These are phyloP conservation scores for Planiliza haematocheilus DNA, from an alignment of 2,113 vertebrate genomes.

Conservation along the genomic window DNA sequence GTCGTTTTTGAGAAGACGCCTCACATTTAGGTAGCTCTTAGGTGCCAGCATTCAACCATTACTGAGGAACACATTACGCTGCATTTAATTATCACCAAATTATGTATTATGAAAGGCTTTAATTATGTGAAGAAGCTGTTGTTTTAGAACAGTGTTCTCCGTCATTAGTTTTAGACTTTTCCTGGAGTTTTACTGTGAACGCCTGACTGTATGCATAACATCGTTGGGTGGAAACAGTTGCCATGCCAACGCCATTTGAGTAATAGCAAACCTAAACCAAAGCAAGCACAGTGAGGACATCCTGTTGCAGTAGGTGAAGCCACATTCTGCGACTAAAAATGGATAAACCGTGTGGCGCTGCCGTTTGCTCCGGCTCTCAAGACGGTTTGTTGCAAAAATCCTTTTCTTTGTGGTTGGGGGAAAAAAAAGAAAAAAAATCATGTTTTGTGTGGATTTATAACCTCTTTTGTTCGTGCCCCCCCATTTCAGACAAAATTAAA, in stretches of 20 bases:
- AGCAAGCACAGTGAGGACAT: conserved; percentile 15
- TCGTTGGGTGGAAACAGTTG: conserved; percentile 68
- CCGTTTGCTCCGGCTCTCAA: neutral
- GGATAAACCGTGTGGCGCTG: conserved; percentile 5
- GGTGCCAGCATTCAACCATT: neutral
- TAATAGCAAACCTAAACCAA: conserved; percentile 26
- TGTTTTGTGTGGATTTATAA: neutral
- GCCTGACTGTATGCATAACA: neutral
- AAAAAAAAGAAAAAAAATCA: neutral
- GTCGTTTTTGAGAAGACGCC: conserved; percentile 41
- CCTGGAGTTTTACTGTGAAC: neutral
- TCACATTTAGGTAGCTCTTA: too few species aligned
- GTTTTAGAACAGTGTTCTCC: neutral
- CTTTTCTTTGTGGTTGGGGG: neutral
- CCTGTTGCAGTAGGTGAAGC: neutral
- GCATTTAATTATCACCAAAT: neutral
- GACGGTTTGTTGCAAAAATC: conserved; percentile 43
- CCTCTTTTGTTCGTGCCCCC: conserved; percentile 6
- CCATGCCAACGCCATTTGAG: conserved; percentile 70
- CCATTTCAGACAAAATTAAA: conserved; percentile 94
- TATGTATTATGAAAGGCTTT: neutral
- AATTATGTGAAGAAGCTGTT: neutral
- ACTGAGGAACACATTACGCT: neutral
- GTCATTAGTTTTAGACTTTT: neutral
- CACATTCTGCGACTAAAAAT: conserved; percentile 25